Conservation (phyloP, 64 coral and sea anemone genomes). For the Cladopsammia gracilis region DNA sequence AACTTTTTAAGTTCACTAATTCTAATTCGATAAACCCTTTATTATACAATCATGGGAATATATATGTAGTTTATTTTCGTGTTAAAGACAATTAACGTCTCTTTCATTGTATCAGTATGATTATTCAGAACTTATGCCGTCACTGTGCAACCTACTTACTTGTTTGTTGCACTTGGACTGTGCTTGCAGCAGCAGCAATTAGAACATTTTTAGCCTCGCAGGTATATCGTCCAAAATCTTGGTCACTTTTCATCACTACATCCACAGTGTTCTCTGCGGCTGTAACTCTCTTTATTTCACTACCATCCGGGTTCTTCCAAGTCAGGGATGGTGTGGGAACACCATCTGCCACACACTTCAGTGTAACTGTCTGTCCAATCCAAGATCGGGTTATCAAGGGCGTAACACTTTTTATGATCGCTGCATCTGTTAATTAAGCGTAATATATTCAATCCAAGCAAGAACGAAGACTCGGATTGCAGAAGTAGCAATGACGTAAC, state of each 20-base stretch:
- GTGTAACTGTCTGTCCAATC: slow-evolving; percentile 17
- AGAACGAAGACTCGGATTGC: no score
- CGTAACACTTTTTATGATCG: background rate
- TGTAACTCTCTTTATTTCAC: background rate
- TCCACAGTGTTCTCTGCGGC: background rate
- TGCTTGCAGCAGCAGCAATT: background rate
- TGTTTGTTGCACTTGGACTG: background rate
- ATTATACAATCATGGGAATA: no score
- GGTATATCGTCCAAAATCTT: slow-evolving; percentile 17
- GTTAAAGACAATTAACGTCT: no score
- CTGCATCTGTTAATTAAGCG: background rate
- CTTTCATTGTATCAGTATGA: no score
- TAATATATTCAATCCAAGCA: no score
- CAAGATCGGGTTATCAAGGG: background rate
- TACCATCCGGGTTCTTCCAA: background rate
- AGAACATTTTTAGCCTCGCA: background rate
- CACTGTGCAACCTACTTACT: background rate
- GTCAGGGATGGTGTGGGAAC: background rate
- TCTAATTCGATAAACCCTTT: no score
- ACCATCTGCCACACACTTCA: slow-evolving; percentile 24
- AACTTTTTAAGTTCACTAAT: no score
- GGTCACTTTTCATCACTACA: background rate
- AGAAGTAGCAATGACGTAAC: no score
- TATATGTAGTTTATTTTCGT: no score
- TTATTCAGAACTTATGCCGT: no score